These are phyloP conservation scores for Watsonalla binaria DNA, from an alignment of 2,888 invertebrate genomes.

Conservation along the genomic window DNA sequence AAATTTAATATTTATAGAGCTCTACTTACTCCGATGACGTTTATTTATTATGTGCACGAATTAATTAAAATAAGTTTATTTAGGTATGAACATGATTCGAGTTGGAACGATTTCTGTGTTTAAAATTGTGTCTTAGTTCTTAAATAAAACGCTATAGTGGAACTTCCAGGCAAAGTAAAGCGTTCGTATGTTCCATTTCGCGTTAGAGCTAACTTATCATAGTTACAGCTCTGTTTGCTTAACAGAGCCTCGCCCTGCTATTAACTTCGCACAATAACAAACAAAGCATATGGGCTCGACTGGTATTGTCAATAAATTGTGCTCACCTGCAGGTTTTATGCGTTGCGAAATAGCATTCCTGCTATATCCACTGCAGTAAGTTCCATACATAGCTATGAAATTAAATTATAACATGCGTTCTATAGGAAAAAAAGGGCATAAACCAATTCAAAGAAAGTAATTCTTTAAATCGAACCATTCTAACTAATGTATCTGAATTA, in stretches of 20 bases:
- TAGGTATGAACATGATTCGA: too few species aligned
- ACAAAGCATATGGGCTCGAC: conserved; percentile 17
- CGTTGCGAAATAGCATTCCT: neutral
- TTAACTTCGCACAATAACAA: conserved; percentile 14
- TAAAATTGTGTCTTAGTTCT: too few species aligned
- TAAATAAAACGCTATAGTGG: too few species aligned
- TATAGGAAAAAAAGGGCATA: too few species aligned
- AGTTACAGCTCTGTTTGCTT: conserved; percentile 26
- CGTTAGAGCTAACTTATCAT: conserved; percentile 11
- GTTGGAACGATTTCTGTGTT: too few species aligned
- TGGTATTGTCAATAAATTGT: conserved; percentile 28
- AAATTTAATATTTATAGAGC: too few species aligned
- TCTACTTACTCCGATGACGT: too few species aligned
- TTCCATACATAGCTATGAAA: neutral
- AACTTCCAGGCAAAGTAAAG: too few species aligned
- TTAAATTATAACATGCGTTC: too few species aligned
- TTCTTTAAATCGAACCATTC: neutral
- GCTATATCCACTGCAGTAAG: too few species aligned
- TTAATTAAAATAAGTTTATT: too few species aligned
- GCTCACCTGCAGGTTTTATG: conserved; percentile 20
- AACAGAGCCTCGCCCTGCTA: neutral
- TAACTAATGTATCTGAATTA: conserved; percentile 5
- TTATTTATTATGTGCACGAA: too few species aligned
- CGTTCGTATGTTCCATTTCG: neutral
- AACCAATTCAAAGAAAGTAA: neutral